Evolutionary conservation across 2,797 vertebrate species (phyloP), one percentile per base, ranked within the genome.

Genomic region (Cryptoblepharus egeriae): DNA sequence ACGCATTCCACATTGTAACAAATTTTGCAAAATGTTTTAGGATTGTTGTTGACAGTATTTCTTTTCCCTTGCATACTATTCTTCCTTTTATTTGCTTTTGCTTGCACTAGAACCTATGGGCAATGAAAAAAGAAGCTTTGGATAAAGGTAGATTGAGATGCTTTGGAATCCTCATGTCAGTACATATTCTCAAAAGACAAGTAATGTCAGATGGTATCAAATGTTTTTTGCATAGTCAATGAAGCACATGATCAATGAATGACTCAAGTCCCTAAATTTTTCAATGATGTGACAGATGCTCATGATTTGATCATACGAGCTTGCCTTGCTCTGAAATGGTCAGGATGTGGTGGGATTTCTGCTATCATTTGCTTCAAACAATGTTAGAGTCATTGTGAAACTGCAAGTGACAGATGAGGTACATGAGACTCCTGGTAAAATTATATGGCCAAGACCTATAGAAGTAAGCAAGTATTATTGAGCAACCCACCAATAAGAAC

Each of bases 271-370:
- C 60, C 35, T 81, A 75, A 81, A 81, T 75, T 81, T 81, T 81
- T 81, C 79, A 81, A 67, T 81, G 79, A 81, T 81, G 71, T 75
- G 79, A 75, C 79, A 81, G 79, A 81, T 74, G 72, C 71, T 81
- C 79, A 81, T 57, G 61, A 81, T 75, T 81, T 81, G 70, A 65
- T 81, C 79, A 65, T 74, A 81, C 39, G 42, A 65, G 45, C 45
- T 74, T 65, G 42, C 73, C 60, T 57, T 49, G 58, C 67, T 61
- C n/a, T 73, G 79, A 81, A 81, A 81, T 57, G 70, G 61, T 67
- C 79, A 75, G 61, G 71, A 74, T 81, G 71, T 81, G 61, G 71
- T 81, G 79, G 61, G 79, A 81, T 75, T 81, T 81, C 70, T 42
- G 11, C 45, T 81, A 57, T 55, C 63, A 75, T 74, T 74, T 81